phyloP scores from a whole-genome alignment of 2,113 vertebrate species.

The Stictonetta naevosa region DNA sequence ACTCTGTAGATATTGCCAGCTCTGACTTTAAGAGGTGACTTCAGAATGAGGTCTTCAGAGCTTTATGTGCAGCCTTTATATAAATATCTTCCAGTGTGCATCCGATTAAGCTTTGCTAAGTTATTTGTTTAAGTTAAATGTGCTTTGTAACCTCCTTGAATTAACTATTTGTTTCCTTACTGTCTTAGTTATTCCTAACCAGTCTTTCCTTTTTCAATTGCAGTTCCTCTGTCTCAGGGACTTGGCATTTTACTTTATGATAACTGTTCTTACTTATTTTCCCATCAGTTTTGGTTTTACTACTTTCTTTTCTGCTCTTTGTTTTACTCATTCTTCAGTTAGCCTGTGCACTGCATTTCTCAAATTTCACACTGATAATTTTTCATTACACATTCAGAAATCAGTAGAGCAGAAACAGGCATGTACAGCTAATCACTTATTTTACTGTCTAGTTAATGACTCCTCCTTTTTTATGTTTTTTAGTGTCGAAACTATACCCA shows the following conservation, averaged over 20 bases:
- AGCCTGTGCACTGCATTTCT: background rate
- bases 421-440: background rate
- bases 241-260: constrained; percentile 99
- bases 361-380: background rate
- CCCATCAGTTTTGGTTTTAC: constrained; percentile 60
- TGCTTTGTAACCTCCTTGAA: background rate
- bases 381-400: background rate
- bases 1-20: background rate
- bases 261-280: constrained; percentile 91
- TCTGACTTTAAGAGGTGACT: background rate
- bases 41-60: background rate
- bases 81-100: background rate
- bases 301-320: background rate
- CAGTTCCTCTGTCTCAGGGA: constrained; percentile 94
- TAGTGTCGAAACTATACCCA: constrained; percentile 87
- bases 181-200: constrained; percentile 60
- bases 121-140: background rate
- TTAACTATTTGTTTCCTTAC: background rate
- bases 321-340: constrained; percentile 21
- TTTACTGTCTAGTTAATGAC: constrained; percentile 45
- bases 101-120: background rate
- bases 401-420: background rate
- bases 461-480: constrained; percentile 81
- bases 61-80: background rate
- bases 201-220: constrained; percentile 74